Evolutionary conservation across 2,888 invertebrate species (phyloP).

Genomic region (Argyresthia goedartella): DNA sequence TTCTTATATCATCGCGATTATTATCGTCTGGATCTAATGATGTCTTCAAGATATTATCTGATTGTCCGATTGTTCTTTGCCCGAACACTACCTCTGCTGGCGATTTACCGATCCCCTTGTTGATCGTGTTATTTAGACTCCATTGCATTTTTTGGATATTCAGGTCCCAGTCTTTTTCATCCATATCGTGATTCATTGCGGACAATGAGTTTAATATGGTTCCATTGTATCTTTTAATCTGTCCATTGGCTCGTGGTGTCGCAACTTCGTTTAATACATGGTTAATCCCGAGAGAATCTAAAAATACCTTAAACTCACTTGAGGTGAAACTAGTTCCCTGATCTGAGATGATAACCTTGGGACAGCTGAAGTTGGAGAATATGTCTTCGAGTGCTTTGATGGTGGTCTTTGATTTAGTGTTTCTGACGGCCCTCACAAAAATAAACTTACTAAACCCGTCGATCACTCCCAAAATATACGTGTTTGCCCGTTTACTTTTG

Average conservation of each 20-base stretch:
- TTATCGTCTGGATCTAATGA: not conserved
- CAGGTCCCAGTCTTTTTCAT: slow-evolving; percentile 8
- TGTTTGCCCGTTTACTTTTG: too few relatives aligned
- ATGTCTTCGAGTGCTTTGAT: slow-evolving; percentile 8
- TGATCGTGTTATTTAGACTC: slow-evolving; percentile 10
- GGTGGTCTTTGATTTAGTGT: slow-evolving; percentile 5
- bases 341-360: slow-evolving; percentile 11
- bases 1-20: slow-evolving; percentile 5
- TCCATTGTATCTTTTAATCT: slow-evolving; percentile 1
- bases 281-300: not conserved
- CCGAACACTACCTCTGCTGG: slow-evolving; percentile 9
- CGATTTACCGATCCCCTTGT: slow-evolving; percentile 7
- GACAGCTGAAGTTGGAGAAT: slow-evolving; percentile 6
- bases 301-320: slow-evolving; percentile 7
- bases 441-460: too few relatives aligned
- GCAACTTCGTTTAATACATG: slow-evolving; percentile 5
- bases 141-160: slow-evolving; percentile 6
- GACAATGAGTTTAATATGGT: slow-evolving; percentile 5
- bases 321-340: slow-evolving; percentile 12
- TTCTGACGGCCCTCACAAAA: too few relatives aligned
- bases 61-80: slow-evolving; percentile 1
- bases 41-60: slow-evolving; percentile 6
- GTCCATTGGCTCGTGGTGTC: slow-evolving; percentile 1
- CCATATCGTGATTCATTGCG: slow-evolving; percentile 3
- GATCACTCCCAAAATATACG: too few relatives aligned